Evolutionary conservation across 2,113 vertebrate species (phyloP), one percentile per base, ranked within the genome.

Genomic region (Gobius niger): DNA sequence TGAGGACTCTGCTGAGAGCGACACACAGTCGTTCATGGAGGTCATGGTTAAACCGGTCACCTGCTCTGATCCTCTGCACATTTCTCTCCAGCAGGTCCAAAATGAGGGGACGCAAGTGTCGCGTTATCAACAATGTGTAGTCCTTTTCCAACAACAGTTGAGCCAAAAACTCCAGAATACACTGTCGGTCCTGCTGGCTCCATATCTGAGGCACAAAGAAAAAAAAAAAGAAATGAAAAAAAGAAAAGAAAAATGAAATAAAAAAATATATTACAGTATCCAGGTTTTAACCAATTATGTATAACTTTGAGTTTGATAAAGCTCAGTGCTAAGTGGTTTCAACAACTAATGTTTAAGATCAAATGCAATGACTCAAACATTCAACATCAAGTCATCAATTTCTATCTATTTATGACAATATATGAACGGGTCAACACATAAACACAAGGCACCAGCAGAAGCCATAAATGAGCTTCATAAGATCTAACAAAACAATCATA

Each of bases 11-110:
- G 92, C 97, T 97, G 90, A 99, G 94, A 0, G 96, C 96, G 67
- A 99, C 98, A 70, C 96, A 98, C 6, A 99, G 88, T 9, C 98
- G 94, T 72, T 99, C 98, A 0, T 99, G 98, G 1, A 95, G 92
- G 82, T 99, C 98, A 0, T 98, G 95, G 85, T 95, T 96, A 70
- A 96, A 82, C 1, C 93, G 90, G 59, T 93, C 93, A 11, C 94
- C 92, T 12, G 85, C 83, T 91, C 91, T 95, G 70, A 98, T 94
- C 65, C 92, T 88, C 80, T 94, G 92, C 14, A 93, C 94, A 52
- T 95, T 98, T 65, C 96, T 94, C 87, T 98, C 96, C 86, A 99
- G 71, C 70, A 99, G 90, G 89, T 99, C 97, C 83, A 99, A 83
- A 63, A 98, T 76, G 67, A 99, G 77, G 0, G 97, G 95, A 0